Conservation (phyloP, 2,113 vertebrate species). For the Solenodon paradoxus region DNA sequence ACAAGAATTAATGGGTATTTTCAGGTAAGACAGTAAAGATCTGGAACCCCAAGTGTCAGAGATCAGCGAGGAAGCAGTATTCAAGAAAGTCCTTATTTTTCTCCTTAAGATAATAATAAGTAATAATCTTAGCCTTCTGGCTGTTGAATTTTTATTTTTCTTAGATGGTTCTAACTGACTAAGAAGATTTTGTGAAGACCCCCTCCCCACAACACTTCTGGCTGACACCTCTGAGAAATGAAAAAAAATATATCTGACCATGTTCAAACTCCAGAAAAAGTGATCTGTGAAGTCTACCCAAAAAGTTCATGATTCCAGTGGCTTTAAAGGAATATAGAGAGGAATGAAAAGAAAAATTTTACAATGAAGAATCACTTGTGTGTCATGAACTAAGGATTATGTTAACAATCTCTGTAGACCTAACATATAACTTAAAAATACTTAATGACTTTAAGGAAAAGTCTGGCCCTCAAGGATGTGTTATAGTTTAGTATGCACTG, state of each 20-base stretch:
- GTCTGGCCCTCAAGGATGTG: neutral
- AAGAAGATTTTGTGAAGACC: neutral
- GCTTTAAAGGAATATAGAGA: neutral
- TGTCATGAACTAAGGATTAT: neutral
- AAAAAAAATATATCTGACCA: neutral
- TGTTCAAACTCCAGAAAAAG: neutral
- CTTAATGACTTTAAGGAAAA: neutral
- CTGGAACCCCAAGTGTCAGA: neutral
- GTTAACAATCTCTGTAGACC: neutral
- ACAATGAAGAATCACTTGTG: neutral
- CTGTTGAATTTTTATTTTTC: neutral
- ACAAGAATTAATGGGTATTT: neutral
- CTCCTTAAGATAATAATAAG: neutral
- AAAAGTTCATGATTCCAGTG: neutral
- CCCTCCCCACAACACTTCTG: neutral
- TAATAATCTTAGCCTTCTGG: neutral
- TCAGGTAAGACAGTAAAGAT: neutral
- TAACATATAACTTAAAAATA: neutral
- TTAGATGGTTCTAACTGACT: neutral
- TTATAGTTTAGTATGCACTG: neutral
- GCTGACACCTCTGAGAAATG: neutral
- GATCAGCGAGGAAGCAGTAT: neutral
- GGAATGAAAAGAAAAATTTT: neutral
- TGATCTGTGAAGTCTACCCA: neutral
- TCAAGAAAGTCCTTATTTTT: neutral